These are phyloP conservation scores for Trissolcus japonicus DNA, from an alignment of 2,888 invertebrate species.

Conservation along the genomic window DNA sequence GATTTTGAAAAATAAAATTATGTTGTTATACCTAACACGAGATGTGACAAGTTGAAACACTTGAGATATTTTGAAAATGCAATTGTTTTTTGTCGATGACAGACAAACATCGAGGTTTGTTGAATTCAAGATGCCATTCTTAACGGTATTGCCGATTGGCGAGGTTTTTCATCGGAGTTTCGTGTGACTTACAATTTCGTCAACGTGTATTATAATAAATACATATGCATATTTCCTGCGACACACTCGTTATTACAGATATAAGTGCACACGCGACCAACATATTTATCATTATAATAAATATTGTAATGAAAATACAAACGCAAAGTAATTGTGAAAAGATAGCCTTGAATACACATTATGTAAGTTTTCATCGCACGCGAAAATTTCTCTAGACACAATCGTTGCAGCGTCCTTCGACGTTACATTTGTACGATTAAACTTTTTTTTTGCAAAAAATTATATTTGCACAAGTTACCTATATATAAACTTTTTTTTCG, in stretches of 20 bases:
- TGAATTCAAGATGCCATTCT: too few species aligned
- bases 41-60: too few species aligned
- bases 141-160: neutral
- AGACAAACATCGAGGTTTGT: neutral
- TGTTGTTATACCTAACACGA: too few species aligned
- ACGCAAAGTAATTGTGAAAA: constrained; percentile 58
- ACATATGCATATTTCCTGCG: constrained; percentile 52
- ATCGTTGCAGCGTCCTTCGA: constrained; percentile 54
- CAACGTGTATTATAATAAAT: constrained; percentile 40
- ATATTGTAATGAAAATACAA: constrained; percentile 59
- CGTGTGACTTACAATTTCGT: constrained; percentile 31
- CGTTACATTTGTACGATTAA: constrained; percentile 22
- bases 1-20: too few species aligned
- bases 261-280: constrained; percentile 49
- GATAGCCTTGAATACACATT: constrained; percentile 57
- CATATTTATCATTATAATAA: constrained; percentile 58
- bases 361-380: constrained; percentile 58
- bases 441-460: too few species aligned
- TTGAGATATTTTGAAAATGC: too few species aligned
- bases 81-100: constrained; percentile 4
- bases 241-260: constrained; percentile 45
- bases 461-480: too few species aligned
- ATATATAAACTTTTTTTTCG: neutral
- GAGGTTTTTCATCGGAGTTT: constrained; percentile 9
- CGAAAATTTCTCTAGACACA: constrained; percentile 59